Evolutionary conservation across 2,797 vertebrate species (phyloP).

Genomic region (Spinus pinus): DNA sequence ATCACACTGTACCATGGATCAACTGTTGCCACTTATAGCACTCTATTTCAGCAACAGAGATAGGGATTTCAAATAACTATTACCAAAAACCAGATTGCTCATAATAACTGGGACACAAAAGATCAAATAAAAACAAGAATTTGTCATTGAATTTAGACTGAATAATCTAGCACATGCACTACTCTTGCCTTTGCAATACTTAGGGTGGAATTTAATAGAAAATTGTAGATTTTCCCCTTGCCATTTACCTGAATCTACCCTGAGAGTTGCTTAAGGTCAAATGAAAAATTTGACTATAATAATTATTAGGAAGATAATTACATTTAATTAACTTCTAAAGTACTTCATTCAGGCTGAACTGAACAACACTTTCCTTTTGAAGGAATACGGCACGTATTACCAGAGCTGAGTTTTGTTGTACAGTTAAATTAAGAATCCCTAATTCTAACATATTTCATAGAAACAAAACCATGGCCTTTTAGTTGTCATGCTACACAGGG

Average conservation of each 20-base stretch:
- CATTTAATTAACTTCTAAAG: slow-evolving; percentile 63
- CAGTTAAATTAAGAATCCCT: not conserved
- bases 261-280: slow-evolving; percentile 20
- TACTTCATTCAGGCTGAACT: slow-evolving; percentile 22
- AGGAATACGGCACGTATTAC: slow-evolving; percentile 9
- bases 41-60: slow-evolving; percentile 15
- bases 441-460: not conserved
- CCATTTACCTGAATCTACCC: slow-evolving; percentile 24
- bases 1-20: slow-evolving; percentile 2
- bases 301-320: slow-evolving; percentile 63
- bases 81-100: slow-evolving; percentile 15
- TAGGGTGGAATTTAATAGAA: slow-evolving; percentile 29
- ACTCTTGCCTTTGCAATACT: not conserved
- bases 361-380: slow-evolving; percentile 25
- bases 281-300: slow-evolving; percentile 57
- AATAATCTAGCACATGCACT: not conserved
- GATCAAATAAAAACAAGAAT: slow-evolving; percentile 17
- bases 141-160: not conserved
- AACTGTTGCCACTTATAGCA: not conserved
- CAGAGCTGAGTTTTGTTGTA: not conserved
- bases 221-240: slow-evolving; percentile 22
- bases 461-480: not conserved
- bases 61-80: slow-evolving; percentile 14
- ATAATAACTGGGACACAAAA: slow-evolving; percentile 1
- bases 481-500: not conserved